Percentiles rank a stretch among this genome's conserved stretches.
Conservation (phyloP, 2,113 vertebrate species). For the Myotis brandtii region DNA sequence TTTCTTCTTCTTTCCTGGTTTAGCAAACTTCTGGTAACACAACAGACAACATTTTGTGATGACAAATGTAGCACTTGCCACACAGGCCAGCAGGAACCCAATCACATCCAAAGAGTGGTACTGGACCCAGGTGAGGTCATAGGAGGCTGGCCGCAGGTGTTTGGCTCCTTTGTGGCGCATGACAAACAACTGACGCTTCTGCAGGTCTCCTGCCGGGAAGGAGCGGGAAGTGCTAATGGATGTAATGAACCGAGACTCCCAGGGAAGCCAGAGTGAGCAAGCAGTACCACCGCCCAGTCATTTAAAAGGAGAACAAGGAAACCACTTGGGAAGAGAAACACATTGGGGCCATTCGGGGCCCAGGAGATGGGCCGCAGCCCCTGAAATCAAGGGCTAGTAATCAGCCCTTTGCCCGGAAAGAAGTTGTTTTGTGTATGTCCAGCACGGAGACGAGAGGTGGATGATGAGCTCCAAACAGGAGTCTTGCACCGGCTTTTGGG, state of each 20-base stretch:
- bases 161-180: too few species aligned
- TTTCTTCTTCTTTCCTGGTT: too few species aligned
- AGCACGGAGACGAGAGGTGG: neutral
- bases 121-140: too few species aligned
- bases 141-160: too few species aligned
- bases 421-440: neutral
- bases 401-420: neutral
- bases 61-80: too few species aligned
- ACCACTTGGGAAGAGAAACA: conserved; percentile 36
- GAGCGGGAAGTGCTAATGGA: conserved; percentile 74
- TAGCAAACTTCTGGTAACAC: too few species aligned
- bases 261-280: neutral
- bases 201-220: conserved; percentile 56
- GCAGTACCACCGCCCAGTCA: neutral
- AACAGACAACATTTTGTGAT: too few species aligned
- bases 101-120: too few species aligned
- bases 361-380: neutral
- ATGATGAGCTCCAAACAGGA: neutral
- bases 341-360: neutral
- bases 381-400: neutral
- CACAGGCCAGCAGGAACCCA: too few species aligned
- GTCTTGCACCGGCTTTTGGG: neutral
- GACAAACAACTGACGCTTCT: conserved; percentile 76
- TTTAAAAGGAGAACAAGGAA: conserved; percentile 71
- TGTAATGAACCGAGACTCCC: conserved; percentile 72